phyloP scores from a whole-genome alignment of 2,797 vertebrate genomes.

The Rousettus madagascariensis region DNA sequence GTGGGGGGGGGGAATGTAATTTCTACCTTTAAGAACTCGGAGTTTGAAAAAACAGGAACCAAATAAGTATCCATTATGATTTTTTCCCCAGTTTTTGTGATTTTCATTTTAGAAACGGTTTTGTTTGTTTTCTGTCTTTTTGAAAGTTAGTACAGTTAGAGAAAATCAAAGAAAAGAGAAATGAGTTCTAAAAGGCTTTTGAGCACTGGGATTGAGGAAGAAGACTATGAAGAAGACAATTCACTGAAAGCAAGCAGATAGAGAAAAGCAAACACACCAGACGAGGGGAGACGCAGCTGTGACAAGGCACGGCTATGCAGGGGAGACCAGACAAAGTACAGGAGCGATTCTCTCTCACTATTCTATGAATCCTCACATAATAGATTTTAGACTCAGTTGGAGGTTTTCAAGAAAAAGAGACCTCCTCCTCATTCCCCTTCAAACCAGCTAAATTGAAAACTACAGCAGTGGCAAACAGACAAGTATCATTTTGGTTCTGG shows the following conservation, averaged over 20 bases:
- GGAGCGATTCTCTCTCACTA: background rate
- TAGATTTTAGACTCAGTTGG: background rate
- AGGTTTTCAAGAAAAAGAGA: background rate
- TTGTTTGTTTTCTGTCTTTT: background rate
- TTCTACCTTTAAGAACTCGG: background rate
- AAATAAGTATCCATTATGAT: background rate
- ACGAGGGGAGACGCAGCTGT: accelerated
- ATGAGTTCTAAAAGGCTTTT: background rate
- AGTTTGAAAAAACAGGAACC: background rate
- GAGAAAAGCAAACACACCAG: background rate
- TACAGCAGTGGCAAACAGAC: background rate
- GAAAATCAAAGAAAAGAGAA: background rate
- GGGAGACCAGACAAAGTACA: accelerated
- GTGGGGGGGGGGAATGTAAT: background rate
- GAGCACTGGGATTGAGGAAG: background rate
- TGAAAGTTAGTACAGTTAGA: background rate
- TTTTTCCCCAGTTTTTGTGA: background rate
- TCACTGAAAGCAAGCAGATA: background rate
- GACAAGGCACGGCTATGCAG: accelerated
- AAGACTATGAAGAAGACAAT: background rate
- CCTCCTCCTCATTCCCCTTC: background rate
- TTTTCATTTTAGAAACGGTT: background rate
- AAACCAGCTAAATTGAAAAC: background rate
- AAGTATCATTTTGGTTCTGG: background rate
- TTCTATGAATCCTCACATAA: background rate